Percentiles rank a stretch among this genome's conserved stretches.
Conservation (phyloP, 2,797 vertebrate species). For the Mormyrops attenuatus region DNA sequence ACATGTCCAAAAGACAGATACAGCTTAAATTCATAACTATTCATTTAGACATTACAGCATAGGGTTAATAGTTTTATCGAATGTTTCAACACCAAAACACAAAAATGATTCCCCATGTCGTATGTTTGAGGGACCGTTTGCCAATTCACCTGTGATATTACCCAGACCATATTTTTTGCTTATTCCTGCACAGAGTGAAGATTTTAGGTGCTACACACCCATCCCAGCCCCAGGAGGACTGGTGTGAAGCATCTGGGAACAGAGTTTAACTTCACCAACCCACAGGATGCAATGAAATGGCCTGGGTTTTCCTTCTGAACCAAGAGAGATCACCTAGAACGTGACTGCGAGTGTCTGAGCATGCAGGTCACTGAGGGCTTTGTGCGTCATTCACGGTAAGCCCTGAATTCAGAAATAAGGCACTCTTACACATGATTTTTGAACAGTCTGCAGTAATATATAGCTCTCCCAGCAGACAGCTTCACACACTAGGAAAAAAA, state of each 20-base stretch:
- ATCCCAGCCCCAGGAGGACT: neutral
- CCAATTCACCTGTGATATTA: neutral
- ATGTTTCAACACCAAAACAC: neutral
- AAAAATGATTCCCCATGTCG: neutral
- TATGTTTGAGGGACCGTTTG: neutral
- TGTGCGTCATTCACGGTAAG: slow-evolving; percentile 31
- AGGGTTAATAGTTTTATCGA: neutral
- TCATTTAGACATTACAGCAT: neutral
- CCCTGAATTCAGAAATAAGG: slow-evolving; percentile 52
- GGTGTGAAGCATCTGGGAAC: neutral
- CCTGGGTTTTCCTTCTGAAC: neutral
- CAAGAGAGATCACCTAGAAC: neutral
- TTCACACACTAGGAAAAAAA: neutral
- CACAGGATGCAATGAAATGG: neutral
- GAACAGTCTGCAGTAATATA: neutral
- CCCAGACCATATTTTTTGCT: neutral
- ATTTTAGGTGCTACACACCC: neutral
- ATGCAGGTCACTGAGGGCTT: neutral
- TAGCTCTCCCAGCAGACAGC: neutral
- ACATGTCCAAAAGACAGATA: neutral
- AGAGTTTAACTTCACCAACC: neutral
- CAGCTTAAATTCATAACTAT: neutral
- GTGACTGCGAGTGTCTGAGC: slow-evolving; percentile 27
- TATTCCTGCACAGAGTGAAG: neutral
- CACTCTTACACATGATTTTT: neutral